These are phyloP conservation scores for Argyrosomus regius DNA, from an alignment of 2,797 vertebrate species.

Conservation along the genomic window DNA sequence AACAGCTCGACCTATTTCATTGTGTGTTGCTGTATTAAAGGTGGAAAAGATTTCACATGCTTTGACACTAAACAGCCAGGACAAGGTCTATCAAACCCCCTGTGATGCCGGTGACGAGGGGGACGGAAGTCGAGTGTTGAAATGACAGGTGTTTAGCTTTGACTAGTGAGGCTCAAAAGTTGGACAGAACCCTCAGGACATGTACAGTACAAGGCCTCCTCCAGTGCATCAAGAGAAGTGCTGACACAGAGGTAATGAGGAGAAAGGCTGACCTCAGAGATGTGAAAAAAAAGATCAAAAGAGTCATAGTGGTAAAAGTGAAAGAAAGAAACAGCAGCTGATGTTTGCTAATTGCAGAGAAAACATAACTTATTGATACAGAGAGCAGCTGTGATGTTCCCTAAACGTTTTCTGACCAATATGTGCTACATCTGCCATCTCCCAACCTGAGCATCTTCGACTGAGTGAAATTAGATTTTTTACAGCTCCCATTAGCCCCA, in stretches of 20 bases:
- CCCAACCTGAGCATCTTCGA: background rate
- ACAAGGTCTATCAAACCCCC: conserved; percentile 51
- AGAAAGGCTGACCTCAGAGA: conserved; percentile 54
- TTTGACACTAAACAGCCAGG: conserved; percentile 58
- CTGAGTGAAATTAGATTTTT: background rate
- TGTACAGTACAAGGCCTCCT: conserved; percentile 14
- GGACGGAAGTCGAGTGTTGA: conserved; percentile 42
- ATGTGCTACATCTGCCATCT: background rate
- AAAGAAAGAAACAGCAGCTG: conserved; percentile 25
- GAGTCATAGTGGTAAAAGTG: conserved; percentile 38
- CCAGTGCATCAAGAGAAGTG: conserved; percentile 43
- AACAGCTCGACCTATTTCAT: background rate
- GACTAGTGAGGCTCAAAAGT: conserved; percentile 56
- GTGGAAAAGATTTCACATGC: conserved; percentile 27
- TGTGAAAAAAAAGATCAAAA: conserved; percentile 41
- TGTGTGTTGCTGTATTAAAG: conserved; percentile 11
- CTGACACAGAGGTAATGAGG: conserved; percentile 61
- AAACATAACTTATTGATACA: conserved; percentile 25
- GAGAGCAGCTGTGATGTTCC: background rate
- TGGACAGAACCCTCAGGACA: conserved; percentile 62
- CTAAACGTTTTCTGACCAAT: conserved; percentile 12
- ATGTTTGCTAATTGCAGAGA: conserved; percentile 21
- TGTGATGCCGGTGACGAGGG: conserved; percentile 33
- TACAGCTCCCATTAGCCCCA: background rate
- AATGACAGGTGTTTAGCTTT: conserved; percentile 78